Evolutionary conservation across 2,113 vertebrate species (phyloP).

Genomic region (Spea bombifrons): DNA sequence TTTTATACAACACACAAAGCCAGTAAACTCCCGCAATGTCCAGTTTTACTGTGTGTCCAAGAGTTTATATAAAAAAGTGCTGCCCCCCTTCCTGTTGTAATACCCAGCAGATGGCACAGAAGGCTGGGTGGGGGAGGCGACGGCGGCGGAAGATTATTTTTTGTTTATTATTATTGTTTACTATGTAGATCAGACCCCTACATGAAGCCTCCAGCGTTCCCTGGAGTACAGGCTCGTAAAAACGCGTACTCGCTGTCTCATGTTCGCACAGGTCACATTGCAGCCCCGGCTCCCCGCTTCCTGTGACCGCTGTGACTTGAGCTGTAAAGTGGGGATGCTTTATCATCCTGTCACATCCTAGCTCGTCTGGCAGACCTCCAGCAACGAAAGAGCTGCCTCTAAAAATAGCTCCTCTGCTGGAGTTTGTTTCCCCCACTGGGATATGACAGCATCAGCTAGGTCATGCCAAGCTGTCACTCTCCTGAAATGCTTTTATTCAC

Average conservation of each 20-base stretch:
- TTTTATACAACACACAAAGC: too few relatives aligned
- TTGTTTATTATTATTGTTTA: conserved; percentile 2
- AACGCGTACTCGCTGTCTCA: conserved; percentile 46
- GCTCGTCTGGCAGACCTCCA: conserved; percentile 53
- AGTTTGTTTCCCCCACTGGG: conserved; percentile 36
- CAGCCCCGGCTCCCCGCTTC: conserved; percentile 57
- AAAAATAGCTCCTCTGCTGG: conserved; percentile 52
- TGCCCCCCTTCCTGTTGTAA: too few relatives aligned
- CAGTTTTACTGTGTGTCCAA: too few relatives aligned
- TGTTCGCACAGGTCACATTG: conserved; percentile 53
- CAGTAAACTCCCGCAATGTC: too few relatives aligned
- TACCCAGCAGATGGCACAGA: not conserved
- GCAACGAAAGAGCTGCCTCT: conserved; percentile 50
- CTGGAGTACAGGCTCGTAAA: conserved; percentile 13
- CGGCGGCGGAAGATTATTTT: not conserved
- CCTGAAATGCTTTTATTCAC: conserved; percentile 50
- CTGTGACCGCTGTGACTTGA: conserved; percentile 54
- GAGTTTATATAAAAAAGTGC: too few relatives aligned
- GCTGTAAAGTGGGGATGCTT: conserved; percentile 56
- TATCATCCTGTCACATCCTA: conserved; percentile 57
- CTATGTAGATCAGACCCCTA: not conserved
- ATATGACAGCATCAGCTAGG: conserved; percentile 48
- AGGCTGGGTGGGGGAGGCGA: not conserved
- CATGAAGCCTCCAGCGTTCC: conserved; percentile 8
- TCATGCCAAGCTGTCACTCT: conserved; percentile 48